Conservation (phyloP, 2,797 vertebrate species). For the Etheostoma nigrum region DNA sequence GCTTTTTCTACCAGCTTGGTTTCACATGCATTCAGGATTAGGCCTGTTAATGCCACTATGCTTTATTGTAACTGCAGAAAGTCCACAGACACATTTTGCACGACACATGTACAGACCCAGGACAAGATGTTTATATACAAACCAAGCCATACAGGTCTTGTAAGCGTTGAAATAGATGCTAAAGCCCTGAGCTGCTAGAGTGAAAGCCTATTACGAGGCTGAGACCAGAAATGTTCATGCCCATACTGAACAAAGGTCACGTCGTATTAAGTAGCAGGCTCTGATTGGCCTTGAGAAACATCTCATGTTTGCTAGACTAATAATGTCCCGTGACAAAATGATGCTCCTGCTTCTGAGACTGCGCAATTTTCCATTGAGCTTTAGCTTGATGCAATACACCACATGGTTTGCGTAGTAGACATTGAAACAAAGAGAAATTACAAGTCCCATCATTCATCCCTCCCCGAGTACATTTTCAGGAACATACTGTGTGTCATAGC, state of each 20-base stretch:
- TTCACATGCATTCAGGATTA: slow-evolving; percentile 51
- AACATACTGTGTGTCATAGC: slow-evolving; percentile 61
- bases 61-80: slow-evolving; percentile 37
- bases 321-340: slow-evolving; percentile 21
- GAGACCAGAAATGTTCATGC: slow-evolving; percentile 44
- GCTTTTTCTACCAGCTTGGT: slow-evolving; percentile 23
- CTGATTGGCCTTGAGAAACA: slow-evolving; percentile 35
- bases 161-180: slow-evolving; percentile 15
- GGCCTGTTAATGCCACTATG: slow-evolving; percentile 38
- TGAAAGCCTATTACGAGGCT: slow-evolving; percentile 48
- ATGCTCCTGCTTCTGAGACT: slow-evolving; percentile 17
- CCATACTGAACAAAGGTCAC: slow-evolving; percentile 40
- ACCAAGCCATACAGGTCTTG: slow-evolving; percentile 11
- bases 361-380: slow-evolving; percentile 38
- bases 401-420: slow-evolving; percentile 23
- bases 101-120: slow-evolving; percentile 19
- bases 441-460: slow-evolving; percentile 13
- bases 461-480: slow-evolving; percentile 2
- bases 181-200: slow-evolving; percentile 36
- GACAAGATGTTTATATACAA: slow-evolving; percentile 26
- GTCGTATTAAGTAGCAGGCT: slow-evolving; percentile 16
- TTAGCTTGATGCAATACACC: slow-evolving; percentile 23
- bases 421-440: slow-evolving; percentile 29
- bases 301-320: slow-evolving; percentile 24
- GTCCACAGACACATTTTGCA: slow-evolving; percentile 23